Evolutionary conservation across 92 coral and sea anemone genomes (phyloP).

Genomic region (Hydrozoanthus gracilis): DNA sequence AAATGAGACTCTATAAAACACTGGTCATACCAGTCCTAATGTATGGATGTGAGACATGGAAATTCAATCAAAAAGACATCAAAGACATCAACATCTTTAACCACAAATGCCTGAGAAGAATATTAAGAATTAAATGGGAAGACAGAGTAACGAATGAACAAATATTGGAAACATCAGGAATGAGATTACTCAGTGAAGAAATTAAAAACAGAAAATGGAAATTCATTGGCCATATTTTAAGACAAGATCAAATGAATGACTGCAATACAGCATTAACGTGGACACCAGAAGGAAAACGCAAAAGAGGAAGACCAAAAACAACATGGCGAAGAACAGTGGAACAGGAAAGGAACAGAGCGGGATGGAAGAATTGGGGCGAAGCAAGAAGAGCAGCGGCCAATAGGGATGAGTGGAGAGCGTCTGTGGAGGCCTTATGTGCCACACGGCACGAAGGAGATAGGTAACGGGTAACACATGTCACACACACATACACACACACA

Average conservation of each 20-base stretch:
- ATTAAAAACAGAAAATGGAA: neutral
- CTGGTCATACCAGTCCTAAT: constrained; percentile 13
- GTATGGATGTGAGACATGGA: constrained; percentile 22
- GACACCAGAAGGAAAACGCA: neutral
- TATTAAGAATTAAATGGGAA: neutral
- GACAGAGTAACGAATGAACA: neutral
- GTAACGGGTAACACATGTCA: neutral
- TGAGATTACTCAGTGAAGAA: neutral
- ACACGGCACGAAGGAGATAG: neutral
- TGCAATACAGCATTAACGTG: neutral
- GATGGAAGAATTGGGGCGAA: neutral
- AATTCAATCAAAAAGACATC: neutral
- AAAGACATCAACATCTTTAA: neutral
- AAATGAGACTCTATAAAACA: constrained; percentile 3
- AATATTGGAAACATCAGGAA: neutral
- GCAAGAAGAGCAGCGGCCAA: neutral
- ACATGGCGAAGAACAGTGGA: neutral
- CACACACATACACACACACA: no score
- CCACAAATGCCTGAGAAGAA: constrained; percentile 10
- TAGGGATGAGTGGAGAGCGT: neutral
- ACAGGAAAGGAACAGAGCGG: neutral
- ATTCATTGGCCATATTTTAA: neutral
- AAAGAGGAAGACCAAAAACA: no score
- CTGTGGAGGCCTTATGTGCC: neutral
- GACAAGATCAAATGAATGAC: constrained; percentile 2